Base-by-base conservation (phyloP, 2,797 vertebrate species). In the Galagoides demidoff region DNA sequence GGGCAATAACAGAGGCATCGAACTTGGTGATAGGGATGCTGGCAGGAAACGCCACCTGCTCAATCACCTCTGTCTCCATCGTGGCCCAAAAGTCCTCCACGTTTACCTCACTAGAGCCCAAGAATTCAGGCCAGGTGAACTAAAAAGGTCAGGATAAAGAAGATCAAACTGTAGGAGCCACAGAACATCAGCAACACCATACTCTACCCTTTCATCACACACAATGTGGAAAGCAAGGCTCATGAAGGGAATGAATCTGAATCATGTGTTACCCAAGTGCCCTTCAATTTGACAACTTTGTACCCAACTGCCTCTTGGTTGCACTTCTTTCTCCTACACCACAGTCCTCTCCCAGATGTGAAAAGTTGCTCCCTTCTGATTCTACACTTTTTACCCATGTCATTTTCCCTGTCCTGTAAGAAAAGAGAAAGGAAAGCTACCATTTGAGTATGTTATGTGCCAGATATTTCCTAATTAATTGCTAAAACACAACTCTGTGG, bases 81-180 rank as follows among this genome's bases (percentile, higher is more conserved):
- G 99, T 99, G 97, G 99, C 98, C 99, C 99, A 99, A 96, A 99
- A 99, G 98, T 99, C 99, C 77, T 99, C 99, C 79, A 99, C 98
- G 8, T 99, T 99, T n/a, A 99, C 99, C 97, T 99, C 99, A 87
- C 99, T 99, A 3, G 99, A 99, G 63, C 99, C 96, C 77, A 99
- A 98, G 96, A 98, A 98, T 96, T 99, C 99, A 3, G 99, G 99
- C 99, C 99, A 99, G 12, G 99, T 99, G 97, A 99, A 99, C 99
- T 99, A 96, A 55, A 93, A 93, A 94, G 94, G 64, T 95, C 90
- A 90, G 96, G 96, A 92, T 83, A 59, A 95, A 94, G 96, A 90
- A 85, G 17, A 76, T 23, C 59, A 89, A 87, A 70, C 34, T 73
- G 31, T 19, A 82, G 20, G 66, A 94, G n/a, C 22, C 49, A 94